Evolutionary conservation across 37 sponge, comb jelly and placozoan species (phyloP), one percentile per base, ranked within the genome.

Genomic region (Ianthella basta): DNA sequence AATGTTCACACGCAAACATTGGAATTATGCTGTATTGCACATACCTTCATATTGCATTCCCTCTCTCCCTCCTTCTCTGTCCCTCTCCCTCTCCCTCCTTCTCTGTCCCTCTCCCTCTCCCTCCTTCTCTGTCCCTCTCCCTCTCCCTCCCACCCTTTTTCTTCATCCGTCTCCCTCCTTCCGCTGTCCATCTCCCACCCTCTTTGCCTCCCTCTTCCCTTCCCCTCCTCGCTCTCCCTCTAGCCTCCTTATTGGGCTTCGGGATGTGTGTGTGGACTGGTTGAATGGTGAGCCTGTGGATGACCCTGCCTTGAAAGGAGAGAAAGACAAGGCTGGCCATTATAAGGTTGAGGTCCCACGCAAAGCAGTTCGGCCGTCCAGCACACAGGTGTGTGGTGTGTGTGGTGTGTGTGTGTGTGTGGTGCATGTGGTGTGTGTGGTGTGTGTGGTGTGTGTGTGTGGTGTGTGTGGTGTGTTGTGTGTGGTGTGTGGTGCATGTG

Each of bases 191-290:
- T 44, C 50, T 44, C 50, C 50, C 50, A 3, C 50, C 8, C 50
- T 44, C 50, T 8, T 8, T 8, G 3, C 50, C 50, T 8, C 50
- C 8, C 50, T 8, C 50, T 44, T 12, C 24, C 59, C 19, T 6
- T 56, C 10, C 37, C 72, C 14, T 12, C 34, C 29, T 5, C 29
- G 3, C 25, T 56, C 59, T 60, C 41, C 55, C 29, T 84, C 16
- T 64, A 98, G 97, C 0, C 88, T 98, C 27, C 87, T 98, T 35
- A 81, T 94, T 74, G 95, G 93, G n/a, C 87, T 98, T 25, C 89
- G 99, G 24, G 95, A 92, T 80, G 98, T 97, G 40, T 96, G 97
- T 89, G 91, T 94, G 36, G 97, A 98, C 85, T 96, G 97, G 97
- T 55, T 95, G 64, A 90, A 98, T 81, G 95, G 95, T 55, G 97